Evolutionary conservation across 2,113 vertebrate genomes (phyloP).

Genomic region (Tupaia chinensis): DNA sequence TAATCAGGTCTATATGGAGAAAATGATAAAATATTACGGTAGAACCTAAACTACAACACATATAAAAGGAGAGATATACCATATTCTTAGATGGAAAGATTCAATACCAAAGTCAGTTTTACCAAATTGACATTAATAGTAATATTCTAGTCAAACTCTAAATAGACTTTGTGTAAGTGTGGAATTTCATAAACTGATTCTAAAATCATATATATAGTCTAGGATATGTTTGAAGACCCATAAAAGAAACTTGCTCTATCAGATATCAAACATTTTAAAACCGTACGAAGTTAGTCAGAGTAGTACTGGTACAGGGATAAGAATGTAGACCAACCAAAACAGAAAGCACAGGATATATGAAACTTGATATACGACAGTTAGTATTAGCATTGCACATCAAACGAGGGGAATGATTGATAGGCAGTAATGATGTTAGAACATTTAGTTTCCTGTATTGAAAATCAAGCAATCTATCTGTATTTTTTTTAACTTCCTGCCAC

Average conservation of each 20-base stretch:
- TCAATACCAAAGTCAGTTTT: not conserved
- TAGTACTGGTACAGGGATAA: not conserved
- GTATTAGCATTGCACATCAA: not conserved
- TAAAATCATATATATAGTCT: not conserved
- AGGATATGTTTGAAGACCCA: not conserved
- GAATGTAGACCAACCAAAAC: not conserved
- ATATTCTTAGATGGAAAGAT: not conserved
- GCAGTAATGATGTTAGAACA: not conserved
- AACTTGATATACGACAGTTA: not conserved
- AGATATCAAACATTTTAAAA: not conserved
- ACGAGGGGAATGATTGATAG: not conserved
- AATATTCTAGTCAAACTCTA: not conserved
- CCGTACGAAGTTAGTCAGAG: not conserved
- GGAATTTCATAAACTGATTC: not conserved
- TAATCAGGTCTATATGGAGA: not conserved
- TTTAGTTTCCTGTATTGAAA: not conserved
- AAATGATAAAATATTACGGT: not conserved
- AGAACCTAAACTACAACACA: not conserved
- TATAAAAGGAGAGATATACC: not conserved
- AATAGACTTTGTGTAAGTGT: not conserved
- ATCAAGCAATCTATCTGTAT: not conserved
- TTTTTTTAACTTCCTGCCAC: not conserved
- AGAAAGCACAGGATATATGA: not conserved
- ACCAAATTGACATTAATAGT: conserved; percentile 29
- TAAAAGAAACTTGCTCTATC: not conserved